A percentile compares a stretch with the other conserved stretches of the same genome.
Conservation (phyloP, 2,113 vertebrate species). For the Ornithorhynchus anatinus region DNA sequence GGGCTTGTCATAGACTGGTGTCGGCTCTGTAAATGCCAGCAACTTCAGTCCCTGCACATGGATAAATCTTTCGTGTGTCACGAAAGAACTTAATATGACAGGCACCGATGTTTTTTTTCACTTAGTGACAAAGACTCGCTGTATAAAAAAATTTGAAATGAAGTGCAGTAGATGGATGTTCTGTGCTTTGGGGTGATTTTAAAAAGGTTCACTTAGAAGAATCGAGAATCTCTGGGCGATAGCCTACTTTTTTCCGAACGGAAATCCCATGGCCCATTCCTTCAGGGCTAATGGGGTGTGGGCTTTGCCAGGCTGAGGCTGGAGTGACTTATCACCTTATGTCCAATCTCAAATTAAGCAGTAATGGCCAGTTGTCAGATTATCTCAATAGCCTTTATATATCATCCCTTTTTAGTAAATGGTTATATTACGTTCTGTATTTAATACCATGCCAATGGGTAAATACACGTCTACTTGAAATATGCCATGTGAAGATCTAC, state of each 20-base stretch:
- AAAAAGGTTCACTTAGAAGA: not conserved
- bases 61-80: too few relatives aligned
- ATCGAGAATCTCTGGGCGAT: not conserved
- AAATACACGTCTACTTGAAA: not conserved
- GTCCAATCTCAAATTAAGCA: too few relatives aligned
- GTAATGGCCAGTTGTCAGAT: too few relatives aligned
- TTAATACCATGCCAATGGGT: not conserved
- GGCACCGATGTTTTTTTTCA: conserved; percentile 6
- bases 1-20: not conserved
- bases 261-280: too few relatives aligned
- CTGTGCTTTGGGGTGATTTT: not conserved
- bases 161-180: not conserved
- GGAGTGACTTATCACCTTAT: too few relatives aligned
- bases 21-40: not conserved
- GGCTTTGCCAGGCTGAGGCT: too few relatives aligned
- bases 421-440: conserved; percentile 1
- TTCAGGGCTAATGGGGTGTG: too few relatives aligned
- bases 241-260: too few relatives aligned
- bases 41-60: not conserved
- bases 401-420: too few relatives aligned
- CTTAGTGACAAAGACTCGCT: not conserved
- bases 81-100: too few relatives aligned
- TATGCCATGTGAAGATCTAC: not conserved
- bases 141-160: not conserved
- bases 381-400: too few relatives aligned